Conservation (phyloP, 2,888 invertebrate genomes). For the Drosophila nr. medialis region DNA sequence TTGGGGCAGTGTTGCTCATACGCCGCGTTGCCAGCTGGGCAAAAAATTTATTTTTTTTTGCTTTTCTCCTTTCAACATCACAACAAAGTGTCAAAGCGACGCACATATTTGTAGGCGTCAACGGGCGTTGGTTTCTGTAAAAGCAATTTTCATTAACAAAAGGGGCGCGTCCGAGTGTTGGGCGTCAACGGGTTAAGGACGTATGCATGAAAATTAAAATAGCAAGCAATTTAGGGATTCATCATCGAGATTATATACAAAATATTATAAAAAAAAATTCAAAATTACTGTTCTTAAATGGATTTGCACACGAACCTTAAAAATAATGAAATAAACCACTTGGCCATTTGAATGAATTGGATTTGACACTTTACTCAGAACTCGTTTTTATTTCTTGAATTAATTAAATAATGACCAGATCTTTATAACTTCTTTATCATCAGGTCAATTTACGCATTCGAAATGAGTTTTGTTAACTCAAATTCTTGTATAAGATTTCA, state of each 20-base stretch:
- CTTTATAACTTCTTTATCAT: neutral
- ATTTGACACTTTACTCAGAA: conserved; percentile 2
- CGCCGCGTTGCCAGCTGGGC: conserved; percentile 52
- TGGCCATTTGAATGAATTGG: conserved; percentile 13
- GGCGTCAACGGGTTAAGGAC: conserved; percentile 55
- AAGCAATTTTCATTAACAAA: conserved; percentile 75
- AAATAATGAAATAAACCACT: conserved; percentile 47
- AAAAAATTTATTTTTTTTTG: conserved; percentile 18
- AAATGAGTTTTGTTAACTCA: neutral
- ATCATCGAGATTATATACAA: conserved; percentile 2
- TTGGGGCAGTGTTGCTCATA: conserved; percentile 58
- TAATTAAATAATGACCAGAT: neutral
- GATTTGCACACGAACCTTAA: conserved; percentile 24
- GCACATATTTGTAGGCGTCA: conserved; percentile 71
- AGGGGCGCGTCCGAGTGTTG: conserved; percentile 42
- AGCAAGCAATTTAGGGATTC: conserved; percentile 39
- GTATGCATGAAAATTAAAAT: conserved; percentile 56
- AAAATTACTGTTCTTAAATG: conserved; percentile 20
- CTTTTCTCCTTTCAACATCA: conserved; percentile 28
- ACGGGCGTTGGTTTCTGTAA: conserved; percentile 57
- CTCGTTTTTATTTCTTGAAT: neutral
- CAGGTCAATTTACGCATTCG: neutral
- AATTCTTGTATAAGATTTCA: conserved; percentile 1
- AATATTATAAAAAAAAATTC: conserved; percentile 14
- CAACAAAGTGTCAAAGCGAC: conserved; percentile 61